Evolutionary conservation across 1,140 invertebrate genomes (phyloP).

Genomic region (Bombus turneri): DNA sequence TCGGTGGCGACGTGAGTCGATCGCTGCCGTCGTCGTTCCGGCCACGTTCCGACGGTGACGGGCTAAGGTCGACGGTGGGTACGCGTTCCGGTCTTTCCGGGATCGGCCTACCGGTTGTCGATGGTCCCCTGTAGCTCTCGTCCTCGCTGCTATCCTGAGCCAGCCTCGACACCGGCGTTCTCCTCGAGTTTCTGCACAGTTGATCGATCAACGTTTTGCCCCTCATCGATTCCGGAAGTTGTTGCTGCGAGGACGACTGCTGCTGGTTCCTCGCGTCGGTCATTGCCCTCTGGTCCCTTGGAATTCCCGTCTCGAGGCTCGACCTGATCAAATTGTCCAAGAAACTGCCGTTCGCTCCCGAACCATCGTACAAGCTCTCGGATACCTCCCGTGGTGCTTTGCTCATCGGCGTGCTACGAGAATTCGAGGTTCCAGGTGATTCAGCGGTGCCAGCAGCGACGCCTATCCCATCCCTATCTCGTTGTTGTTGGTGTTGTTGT

Average conservation of each 20-base stretch:
- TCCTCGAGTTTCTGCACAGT: slow-evolving; percentile 85
- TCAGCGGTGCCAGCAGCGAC: slow-evolving; percentile 66
- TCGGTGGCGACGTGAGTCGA: slow-evolving; percentile 77
- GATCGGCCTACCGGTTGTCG: slow-evolving; percentile 59
- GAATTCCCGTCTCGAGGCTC: slow-evolving; percentile 86
- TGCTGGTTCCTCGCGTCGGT: slow-evolving; percentile 68
- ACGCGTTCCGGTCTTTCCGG: slow-evolving; percentile 80
- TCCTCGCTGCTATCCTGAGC: slow-evolving; percentile 80
- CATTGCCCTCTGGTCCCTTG: slow-evolving; percentile 75
- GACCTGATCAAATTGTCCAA: slow-evolving; percentile 91
- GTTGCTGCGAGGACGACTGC: slow-evolving; percentile 58
- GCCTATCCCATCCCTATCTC: slow-evolving; percentile 65
- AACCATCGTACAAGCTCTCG: slow-evolving; percentile 85
- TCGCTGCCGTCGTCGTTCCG: slow-evolving; percentile 77
- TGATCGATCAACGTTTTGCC: slow-evolving; percentile 88
- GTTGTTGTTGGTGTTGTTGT: neutral
- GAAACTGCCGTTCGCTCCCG: slow-evolving; percentile 88
- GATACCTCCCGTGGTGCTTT: slow-evolving; percentile 85
- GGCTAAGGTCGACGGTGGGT: slow-evolving; percentile 79
- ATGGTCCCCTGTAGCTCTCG: slow-evolving; percentile 75
- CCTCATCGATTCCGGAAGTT: slow-evolving; percentile 82
- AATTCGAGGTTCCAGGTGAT: slow-evolving; percentile 76
- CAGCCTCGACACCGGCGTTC: slow-evolving; percentile 83
- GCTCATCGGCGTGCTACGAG: slow-evolving; percentile 74
- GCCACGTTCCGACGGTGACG: slow-evolving; percentile 77